A percentile compares a stretch with the other conserved stretches of the same genome.
These are phyloP conservation scores for Cerceris ruficornis DNA, from an alignment of 2,888 invertebrate species.

Conservation along the genomic window DNA sequence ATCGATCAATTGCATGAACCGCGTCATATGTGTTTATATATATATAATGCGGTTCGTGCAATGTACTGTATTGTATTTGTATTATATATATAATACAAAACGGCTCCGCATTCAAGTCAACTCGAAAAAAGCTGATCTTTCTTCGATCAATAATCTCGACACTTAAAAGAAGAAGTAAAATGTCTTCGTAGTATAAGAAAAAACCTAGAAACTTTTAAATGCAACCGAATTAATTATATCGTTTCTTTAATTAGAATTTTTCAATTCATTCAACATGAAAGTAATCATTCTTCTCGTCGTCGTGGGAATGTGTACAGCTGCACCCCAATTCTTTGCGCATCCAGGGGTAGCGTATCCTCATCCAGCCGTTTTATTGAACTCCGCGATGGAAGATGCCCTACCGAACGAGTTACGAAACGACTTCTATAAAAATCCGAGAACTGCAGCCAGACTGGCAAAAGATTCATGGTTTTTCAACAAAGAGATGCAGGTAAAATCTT, in stretches of 20 bases:
- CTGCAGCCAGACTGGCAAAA: slow-evolving; percentile 89
- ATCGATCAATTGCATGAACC: too few species aligned
- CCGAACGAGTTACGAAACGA: slow-evolving; percentile 87
- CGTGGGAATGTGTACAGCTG: slow-evolving; percentile 63
- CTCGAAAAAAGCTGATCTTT: too few species aligned
- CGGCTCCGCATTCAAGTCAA: too few species aligned
- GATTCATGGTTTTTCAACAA: slow-evolving; percentile 91
- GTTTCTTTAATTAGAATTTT: slow-evolving; percentile 6
- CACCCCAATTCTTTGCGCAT: slow-evolving; percentile 70
- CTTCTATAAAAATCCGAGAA: slow-evolving; percentile 90
- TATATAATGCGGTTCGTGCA: too few species aligned
- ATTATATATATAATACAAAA: too few species aligned
- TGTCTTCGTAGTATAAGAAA: too few species aligned
- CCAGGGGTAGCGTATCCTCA: slow-evolving; percentile 82
- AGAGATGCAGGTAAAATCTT: slow-evolving; percentile 85
- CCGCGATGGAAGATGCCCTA: slow-evolving; percentile 88
- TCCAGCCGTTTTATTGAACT: slow-evolving; percentile 88
- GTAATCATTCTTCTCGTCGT: slow-evolving; percentile 56
- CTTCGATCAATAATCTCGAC: too few species aligned
- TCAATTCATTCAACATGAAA: slow-evolving; percentile 40
- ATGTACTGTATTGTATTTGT: too few species aligned
- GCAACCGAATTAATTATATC: not conserved
- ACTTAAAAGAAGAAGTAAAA: too few species aligned
- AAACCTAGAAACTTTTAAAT: too few species aligned
- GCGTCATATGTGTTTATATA: too few species aligned